Conservation (phyloP, 2,113 vertebrate genomes). For the Grammomys surdaster region DNA sequence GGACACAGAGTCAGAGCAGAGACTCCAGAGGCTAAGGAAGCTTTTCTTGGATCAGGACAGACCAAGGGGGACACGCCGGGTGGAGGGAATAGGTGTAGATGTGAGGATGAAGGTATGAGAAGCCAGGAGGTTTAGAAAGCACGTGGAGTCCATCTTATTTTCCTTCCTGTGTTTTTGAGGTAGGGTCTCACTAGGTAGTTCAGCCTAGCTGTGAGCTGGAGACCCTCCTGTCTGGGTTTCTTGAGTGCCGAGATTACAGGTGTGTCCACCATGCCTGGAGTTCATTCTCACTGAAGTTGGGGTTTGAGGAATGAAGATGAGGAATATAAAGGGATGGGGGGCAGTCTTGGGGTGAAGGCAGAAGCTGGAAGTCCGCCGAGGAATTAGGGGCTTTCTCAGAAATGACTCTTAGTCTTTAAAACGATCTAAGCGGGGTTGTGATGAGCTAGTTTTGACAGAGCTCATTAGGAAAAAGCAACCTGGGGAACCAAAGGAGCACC, state of each 20-base stretch:
- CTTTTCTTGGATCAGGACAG: background rate
- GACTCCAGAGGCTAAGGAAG: background rate
- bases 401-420: background rate
- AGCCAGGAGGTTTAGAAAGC: background rate
- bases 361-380: background rate
- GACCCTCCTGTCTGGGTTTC: background rate
- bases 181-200: background rate
- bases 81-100: background rate
- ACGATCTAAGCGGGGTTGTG: background rate
- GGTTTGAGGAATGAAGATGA: too few relatives aligned
- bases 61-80: rapidly evolving
- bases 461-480: background rate
- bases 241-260: background rate
- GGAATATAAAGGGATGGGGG: background rate
- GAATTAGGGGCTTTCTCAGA: background rate
- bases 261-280: background rate
- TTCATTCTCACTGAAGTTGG: background rate
- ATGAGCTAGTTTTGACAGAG: background rate
- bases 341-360: background rate
- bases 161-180: background rate
- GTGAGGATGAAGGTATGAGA: background rate
- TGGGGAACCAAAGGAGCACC: background rate
- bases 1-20: background rate
- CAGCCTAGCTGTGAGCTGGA: background rate
- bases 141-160: background rate